Conservation (phyloP, 2,113 vertebrate species). For the Aptenodytes forsteri region DNA sequence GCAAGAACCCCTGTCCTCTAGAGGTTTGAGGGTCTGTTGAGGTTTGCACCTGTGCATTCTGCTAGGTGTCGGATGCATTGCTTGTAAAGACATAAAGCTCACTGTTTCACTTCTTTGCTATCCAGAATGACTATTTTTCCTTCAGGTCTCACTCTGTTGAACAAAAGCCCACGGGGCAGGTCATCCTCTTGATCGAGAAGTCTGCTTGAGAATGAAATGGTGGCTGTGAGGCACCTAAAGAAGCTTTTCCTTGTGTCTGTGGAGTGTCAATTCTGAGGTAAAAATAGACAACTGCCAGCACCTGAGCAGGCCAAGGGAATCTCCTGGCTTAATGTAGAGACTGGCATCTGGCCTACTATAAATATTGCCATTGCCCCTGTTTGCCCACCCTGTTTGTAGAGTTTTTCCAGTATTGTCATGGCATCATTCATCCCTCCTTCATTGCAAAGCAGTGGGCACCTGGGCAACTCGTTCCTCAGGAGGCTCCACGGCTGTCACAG, state of each 20-base stretch:
- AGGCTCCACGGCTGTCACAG: neutral
- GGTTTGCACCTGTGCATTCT: neutral
- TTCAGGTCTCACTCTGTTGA: neutral
- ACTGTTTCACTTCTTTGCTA: neutral
- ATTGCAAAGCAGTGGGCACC: neutral
- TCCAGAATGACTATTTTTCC: neutral
- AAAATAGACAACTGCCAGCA: neutral
- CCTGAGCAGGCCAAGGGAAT: neutral
- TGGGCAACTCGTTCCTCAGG: neutral
- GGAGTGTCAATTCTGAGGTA: neutral
- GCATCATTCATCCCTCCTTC: neutral
- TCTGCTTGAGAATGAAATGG: neutral
- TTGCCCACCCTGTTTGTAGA: neutral
- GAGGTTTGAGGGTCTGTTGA: neutral
- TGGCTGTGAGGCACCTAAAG: neutral
- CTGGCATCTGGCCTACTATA: neutral
- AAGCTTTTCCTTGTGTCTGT: neutral
- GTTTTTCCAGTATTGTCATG: neutral
- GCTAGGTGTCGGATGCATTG: neutral
- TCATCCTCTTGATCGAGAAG: neutral
- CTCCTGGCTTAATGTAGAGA: neutral
- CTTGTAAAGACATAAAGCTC: neutral
- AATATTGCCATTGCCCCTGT: neutral
- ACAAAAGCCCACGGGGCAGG: neutral
- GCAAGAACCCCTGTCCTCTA: neutral